Base-by-base conservation (phyloP, 1,140 invertebrate genomes). In the Dendrolimus kikuchii region DNA sequence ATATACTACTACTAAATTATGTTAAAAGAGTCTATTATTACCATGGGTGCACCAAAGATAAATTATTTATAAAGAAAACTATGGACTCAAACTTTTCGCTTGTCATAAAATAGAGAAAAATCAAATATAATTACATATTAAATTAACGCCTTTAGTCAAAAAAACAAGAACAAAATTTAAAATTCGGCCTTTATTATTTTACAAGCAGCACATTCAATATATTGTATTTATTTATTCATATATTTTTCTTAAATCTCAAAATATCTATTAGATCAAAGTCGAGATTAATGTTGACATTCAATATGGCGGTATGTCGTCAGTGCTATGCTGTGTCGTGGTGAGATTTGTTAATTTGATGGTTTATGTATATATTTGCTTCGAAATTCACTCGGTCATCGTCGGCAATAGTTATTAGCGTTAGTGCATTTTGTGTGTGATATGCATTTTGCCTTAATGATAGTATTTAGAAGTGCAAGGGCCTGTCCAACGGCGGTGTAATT, bases 261-360 rank as follows among this genome's bases (percentile, higher is more conserved):
- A 68, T 79, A 73, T 75, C 68, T 23, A 64, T 55, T 64, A 62
- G 58, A 74, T 69, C 67, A 70, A 73, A 81, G 68, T 74, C 69
- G 68, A 73, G 72, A 78, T 74, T 74, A 62, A 77, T 80, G 79
- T 82, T 86, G 83, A 86, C 83, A 86, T 88, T 88, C 92, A 95
- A 95, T 92, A 96, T 96, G 94, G 94, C 94, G 94, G 94, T 92
- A 94, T 95, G 93, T 94, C 93, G 93, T 94, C 94, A 95, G 94
- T 95, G 93, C 93, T 93, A 92, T 95, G 94, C 93, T 94, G 93
- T 94, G 92, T 94, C 92, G 93, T 94, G 94, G 94, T 95, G 79
- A 85, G 81, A 82, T 77, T 83, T 75, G 67, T 66, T 81, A 71
- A 77, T 73, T 81, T 74, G 53, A 67, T 73, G 50, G 61, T 71